Conservation (phyloP, 2,113 vertebrate species). For the Psophia crepitans region DNA sequence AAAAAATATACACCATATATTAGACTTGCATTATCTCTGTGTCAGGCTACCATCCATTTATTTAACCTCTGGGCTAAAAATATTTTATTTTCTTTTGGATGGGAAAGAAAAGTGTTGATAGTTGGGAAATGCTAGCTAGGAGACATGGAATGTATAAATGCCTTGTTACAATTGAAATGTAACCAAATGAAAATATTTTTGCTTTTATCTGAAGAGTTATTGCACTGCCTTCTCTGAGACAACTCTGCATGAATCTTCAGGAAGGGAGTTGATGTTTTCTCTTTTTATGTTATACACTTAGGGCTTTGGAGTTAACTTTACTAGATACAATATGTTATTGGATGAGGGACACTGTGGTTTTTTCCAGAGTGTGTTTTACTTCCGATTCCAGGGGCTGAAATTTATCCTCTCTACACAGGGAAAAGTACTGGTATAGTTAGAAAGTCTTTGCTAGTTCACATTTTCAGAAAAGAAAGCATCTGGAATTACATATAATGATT, state of each 20-base stretch:
- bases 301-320: neutral
- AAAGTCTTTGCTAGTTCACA: neutral
- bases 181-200: neutral
- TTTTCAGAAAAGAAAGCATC: neutral
- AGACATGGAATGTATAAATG: neutral
- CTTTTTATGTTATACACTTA: neutral
- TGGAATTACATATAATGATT: neutral
- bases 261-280: neutral
- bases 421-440: neutral
- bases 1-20: neutral
- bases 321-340: neutral
- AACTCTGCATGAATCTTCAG: neutral
- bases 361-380: neutral
- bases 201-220: neutral
- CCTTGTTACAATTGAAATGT: neutral
- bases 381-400: neutral
- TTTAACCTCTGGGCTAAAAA: neutral
- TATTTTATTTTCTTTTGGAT: neutral
- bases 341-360: neutral
- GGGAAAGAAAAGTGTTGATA: neutral
- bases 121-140: neutral
- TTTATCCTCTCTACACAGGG: neutral
- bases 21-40: neutral
- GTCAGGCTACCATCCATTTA: neutral
- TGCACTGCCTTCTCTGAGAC: neutral